phyloP scores from a whole-genome alignment of 2,888 invertebrate species.

The Netelia inedita region DNA sequence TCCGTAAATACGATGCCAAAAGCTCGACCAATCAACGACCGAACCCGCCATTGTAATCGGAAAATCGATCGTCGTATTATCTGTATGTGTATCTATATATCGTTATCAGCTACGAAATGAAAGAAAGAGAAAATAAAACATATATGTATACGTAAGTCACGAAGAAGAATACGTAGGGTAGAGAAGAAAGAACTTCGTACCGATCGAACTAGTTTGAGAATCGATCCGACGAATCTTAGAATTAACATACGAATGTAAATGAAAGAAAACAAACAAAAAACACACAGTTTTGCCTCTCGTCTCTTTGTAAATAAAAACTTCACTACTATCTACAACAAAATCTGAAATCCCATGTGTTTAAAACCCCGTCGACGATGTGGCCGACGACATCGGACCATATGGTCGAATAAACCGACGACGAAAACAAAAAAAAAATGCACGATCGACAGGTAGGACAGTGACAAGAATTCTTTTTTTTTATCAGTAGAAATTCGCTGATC shows the following conservation, averaged over 20 bases:
- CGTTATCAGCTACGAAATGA: slow-evolving; percentile 45
- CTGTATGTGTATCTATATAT: slow-evolving; percentile 54
- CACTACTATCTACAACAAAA: slow-evolving; percentile 54
- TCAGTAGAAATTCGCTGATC: not conserved
- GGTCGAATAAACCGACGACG: not conserved
- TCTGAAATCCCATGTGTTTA: slow-evolving; percentile 3
- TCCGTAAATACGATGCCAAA: slow-evolving; percentile 19
- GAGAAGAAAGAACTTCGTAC: slow-evolving; percentile 29
- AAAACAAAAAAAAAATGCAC: not conserved
- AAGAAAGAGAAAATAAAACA: not conserved
- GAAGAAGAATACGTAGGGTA: slow-evolving; percentile 47
- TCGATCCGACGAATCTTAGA: slow-evolving; percentile 39
- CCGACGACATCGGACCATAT: not conserved
- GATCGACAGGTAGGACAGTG: not conserved
- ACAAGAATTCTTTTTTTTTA: not conserved
- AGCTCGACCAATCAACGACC: slow-evolving; percentile 41
- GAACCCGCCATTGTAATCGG: slow-evolving; percentile 34
- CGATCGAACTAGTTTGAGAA: slow-evolving; percentile 52
- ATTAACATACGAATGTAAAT: slow-evolving; percentile 64
- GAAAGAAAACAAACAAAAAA: slow-evolving; percentile 48
- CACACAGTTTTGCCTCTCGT: slow-evolving; percentile 55
- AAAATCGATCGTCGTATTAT: slow-evolving; percentile 43
- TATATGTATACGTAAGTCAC: slow-evolving; percentile 60
- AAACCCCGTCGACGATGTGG: not conserved
- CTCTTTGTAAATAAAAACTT: slow-evolving; percentile 68